Conservation (phyloP, 2,797 vertebrate species). For the Acanthornis magna region DNA sequence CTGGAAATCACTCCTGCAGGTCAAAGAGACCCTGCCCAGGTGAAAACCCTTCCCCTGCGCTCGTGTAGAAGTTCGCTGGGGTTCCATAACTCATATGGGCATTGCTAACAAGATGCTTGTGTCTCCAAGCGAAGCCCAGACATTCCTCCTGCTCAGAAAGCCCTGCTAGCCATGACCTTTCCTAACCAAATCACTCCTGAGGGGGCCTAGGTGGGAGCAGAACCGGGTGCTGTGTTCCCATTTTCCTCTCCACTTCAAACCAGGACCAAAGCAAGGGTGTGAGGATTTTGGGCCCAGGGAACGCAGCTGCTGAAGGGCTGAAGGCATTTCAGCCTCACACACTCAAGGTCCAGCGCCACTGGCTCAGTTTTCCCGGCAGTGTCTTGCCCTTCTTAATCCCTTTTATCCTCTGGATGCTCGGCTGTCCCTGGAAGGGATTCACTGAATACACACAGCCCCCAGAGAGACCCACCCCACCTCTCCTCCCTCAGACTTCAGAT, state of each 20-base stretch:
- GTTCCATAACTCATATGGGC: rapidly evolving
- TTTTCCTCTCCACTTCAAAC: not conserved
- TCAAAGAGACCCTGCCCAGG: not conserved
- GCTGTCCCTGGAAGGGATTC: not conserved
- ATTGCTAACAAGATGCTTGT: not conserved
- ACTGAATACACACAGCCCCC: not conserved
- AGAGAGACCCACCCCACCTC: not conserved
- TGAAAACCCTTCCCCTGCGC: not conserved
- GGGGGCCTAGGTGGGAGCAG: not conserved
- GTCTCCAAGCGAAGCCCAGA: not conserved
- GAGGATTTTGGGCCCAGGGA: not conserved
- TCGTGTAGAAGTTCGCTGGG: not conserved
- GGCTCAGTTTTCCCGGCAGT: not conserved
- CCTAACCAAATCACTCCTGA: not conserved
- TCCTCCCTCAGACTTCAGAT: not conserved
- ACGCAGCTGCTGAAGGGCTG: not conserved
- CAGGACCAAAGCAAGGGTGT: not conserved
- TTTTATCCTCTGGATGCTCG: not conserved
- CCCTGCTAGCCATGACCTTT: not conserved
- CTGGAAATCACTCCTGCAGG: not conserved
- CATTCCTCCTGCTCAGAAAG: not conserved
- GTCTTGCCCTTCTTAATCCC: not conserved
- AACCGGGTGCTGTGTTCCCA: not conserved
- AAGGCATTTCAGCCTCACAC: not conserved
- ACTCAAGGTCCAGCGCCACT: not conserved